phyloP scores from a whole-genome alignment of 2,888 invertebrate species.

The Parnassius smintheus region DNA sequence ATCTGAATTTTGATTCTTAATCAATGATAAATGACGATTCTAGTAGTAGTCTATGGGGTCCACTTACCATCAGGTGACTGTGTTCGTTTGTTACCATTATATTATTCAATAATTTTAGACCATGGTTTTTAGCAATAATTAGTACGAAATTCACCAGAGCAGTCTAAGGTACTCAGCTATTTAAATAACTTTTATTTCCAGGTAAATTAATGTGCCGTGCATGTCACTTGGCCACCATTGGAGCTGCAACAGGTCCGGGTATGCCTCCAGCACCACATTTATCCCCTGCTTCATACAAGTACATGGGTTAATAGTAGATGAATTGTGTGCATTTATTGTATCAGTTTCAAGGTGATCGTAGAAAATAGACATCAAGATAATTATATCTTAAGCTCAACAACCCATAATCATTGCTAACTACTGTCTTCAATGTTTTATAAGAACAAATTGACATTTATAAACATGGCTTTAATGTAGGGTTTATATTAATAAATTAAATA shows the following conservation, averaged over 20 bases:
- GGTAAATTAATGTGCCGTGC: constrained; percentile 95
- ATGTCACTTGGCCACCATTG: constrained; percentile 93
- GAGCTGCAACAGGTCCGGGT: constrained; percentile 84
- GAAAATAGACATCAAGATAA: background rate
- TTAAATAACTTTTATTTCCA: constrained; percentile 43
- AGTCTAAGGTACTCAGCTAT: no score
- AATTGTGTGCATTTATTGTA: constrained; percentile 14
- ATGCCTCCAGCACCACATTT: constrained; percentile 90
- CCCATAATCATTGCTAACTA: constrained; percentile 1
- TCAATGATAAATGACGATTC: no score
- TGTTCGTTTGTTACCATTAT: no score
- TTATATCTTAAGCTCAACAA: constrained; percentile 3
- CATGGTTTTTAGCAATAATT: no score
- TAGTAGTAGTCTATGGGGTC: no score
- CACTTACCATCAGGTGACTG: no score
- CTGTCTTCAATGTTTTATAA: constrained; percentile 1
- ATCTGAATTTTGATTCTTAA: no score
- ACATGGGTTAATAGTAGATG: constrained; percentile 84
- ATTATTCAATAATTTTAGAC: no score
- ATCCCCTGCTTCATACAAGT: constrained; percentile 91
- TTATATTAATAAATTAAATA: constrained; percentile 13
- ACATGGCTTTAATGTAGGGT: constrained; percentile 25
- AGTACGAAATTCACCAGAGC: no score
- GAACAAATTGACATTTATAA: constrained; percentile 12
- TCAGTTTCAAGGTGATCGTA: background rate